Percentiles rank a stretch among this genome's conserved stretches.
Conservation (phyloP, 2,113 vertebrate species). For the Platysternon megacephalum region DNA sequence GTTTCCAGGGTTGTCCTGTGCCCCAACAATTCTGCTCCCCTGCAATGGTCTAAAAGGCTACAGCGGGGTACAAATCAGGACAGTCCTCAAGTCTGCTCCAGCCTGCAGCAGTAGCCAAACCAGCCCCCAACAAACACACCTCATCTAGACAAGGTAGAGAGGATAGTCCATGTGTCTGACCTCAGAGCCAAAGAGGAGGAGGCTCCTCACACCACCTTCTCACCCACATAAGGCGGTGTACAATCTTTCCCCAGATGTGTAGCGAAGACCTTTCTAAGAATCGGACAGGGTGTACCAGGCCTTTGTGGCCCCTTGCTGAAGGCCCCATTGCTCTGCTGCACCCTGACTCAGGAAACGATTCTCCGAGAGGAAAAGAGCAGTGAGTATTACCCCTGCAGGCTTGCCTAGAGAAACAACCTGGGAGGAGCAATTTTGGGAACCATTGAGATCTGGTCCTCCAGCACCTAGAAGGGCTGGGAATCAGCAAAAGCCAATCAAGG, state of each 20-base stretch:
- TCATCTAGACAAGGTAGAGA: not conserved
- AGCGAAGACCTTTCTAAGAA: not conserved
- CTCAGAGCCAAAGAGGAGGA: not conserved
- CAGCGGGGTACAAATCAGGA: accelerated
- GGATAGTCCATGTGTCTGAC: not conserved
- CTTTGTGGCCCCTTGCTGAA: not conserved
- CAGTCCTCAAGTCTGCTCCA: not conserved
- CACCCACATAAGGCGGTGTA: not conserved
- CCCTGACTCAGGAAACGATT: not conserved
- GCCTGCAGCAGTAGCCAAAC: not conserved
- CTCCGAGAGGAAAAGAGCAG: not conserved
- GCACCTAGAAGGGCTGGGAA: not conserved
- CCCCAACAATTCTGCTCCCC: not conserved
- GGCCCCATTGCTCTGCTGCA: not conserved
- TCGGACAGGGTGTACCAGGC: no score
- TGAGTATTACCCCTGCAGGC: not conserved
- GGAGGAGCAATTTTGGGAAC: not conserved
- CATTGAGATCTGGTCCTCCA: not conserved
- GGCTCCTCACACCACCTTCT: not conserved
- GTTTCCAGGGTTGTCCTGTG: not conserved
- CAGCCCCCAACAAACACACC: accelerated
- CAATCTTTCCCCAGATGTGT: not conserved
- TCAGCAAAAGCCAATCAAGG: not conserved
- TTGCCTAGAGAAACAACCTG: not conserved
- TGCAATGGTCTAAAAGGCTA: accelerated